Conservation (phyloP, 2,888 invertebrate species). For the Polyommatus icarus region DNA sequence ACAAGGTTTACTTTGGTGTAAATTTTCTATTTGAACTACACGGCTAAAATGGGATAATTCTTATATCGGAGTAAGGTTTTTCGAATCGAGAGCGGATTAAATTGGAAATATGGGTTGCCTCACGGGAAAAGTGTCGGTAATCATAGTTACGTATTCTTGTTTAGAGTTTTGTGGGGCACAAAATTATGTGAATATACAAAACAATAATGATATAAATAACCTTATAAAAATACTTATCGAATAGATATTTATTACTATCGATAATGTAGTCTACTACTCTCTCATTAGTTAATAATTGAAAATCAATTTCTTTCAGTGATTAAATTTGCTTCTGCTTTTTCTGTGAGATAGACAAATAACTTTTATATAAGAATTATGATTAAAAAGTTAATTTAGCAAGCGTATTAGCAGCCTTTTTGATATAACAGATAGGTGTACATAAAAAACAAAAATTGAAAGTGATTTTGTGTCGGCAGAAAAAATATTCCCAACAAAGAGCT, state of each 20-base stretch:
- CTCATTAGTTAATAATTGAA: neutral
- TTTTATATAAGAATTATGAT: neutral
- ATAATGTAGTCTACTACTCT: too few species aligned
- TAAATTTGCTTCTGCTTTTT: neutral
- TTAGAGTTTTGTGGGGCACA: slow-evolving; percentile 9
- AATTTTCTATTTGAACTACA: slow-evolving; percentile 39
- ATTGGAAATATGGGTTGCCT: slow-evolving; percentile 71
- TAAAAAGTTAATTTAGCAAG: neutral
- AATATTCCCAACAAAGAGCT: slow-evolving; percentile 58
- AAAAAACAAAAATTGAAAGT: slow-evolving; percentile 12
- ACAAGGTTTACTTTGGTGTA: slow-evolving; percentile 35
- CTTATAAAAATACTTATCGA: too few species aligned
- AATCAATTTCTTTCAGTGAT: neutral
- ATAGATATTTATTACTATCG: too few species aligned
- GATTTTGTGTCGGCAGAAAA: slow-evolving; percentile 54
- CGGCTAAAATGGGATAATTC: slow-evolving; percentile 52
- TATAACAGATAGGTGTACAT: neutral
- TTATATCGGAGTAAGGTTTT: slow-evolving; percentile 59
- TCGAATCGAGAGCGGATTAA: slow-evolving; percentile 65
- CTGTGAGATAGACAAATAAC: neutral
- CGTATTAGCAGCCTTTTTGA: neutral
- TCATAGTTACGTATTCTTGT: slow-evolving; percentile 39
- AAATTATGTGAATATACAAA: neutral
- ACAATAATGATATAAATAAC: neutral
- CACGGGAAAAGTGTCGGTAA: slow-evolving; percentile 57